Percentiles rank a stretch among this genome's conserved stretches.
Evolutionary conservation across 2,888 invertebrate genomes (phyloP).

Genomic region (Agrochola lychnidis): DNA sequence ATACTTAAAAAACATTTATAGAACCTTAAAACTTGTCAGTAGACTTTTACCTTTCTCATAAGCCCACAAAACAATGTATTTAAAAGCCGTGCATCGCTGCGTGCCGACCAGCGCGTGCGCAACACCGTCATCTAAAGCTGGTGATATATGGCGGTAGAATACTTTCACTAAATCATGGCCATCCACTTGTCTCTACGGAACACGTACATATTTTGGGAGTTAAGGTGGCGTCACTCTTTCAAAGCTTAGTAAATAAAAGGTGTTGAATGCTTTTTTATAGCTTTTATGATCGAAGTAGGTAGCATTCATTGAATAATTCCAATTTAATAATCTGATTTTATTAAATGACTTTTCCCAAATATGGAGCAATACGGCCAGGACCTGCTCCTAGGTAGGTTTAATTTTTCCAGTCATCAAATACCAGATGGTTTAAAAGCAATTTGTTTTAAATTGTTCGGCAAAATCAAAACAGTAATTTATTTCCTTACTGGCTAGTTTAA

Average conservation of each 20-base stretch:
- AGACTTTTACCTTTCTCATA: not conserved
- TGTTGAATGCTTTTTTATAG: not conserved
- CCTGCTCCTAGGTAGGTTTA: not conserved
- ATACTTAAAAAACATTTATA: not conserved
- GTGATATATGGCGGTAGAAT: slow-evolving; percentile 17
- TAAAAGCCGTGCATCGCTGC: slow-evolving; percentile 10
- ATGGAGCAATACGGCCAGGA: too few relatives aligned
- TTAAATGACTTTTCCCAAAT: too few relatives aligned
- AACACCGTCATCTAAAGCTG: not conserved
- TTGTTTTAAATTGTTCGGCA: not conserved
- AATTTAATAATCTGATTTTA: not conserved
- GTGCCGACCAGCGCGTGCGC: slow-evolving; percentile 38
- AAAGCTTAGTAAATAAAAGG: not conserved
- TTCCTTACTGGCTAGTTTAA: not conserved
- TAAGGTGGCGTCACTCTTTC: slow-evolving; percentile 8
- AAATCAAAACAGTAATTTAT: not conserved
- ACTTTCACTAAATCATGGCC: not conserved
- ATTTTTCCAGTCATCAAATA: not conserved
- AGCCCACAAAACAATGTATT: not conserved
- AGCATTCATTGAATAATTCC: too few relatives aligned
- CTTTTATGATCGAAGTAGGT: not conserved
- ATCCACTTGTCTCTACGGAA: not conserved
- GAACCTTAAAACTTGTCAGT: not conserved
- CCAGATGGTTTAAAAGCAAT: not conserved
- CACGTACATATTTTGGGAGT: not conserved